Percentiles rank a stretch among this genome's conserved stretches.
Conservation (phyloP, 2,113 vertebrate species). For the Aspidoscelis tigris region DNA sequence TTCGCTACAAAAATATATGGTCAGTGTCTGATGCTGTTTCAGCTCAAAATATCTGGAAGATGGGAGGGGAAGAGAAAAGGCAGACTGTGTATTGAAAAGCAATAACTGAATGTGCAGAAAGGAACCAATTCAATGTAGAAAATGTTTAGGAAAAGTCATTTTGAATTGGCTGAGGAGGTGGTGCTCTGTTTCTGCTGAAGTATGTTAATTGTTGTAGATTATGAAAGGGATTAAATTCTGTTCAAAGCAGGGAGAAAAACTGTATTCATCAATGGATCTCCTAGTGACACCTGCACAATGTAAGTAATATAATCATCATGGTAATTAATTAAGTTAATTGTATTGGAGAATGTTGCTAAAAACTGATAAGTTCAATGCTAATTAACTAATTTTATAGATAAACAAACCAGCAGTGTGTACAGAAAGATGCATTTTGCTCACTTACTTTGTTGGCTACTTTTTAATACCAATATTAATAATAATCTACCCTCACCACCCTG, state of each 20-base stretch:
- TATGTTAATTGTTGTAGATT: slow-evolving; percentile 36
- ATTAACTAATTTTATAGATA: slow-evolving; percentile 68
- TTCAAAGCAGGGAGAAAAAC: slow-evolving; percentile 38
- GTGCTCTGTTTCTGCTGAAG: slow-evolving; percentile 29
- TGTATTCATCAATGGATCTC: slow-evolving; percentile 46
- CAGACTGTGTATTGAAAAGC: rapidly evolving
- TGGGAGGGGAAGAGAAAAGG: neutral
- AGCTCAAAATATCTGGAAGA: neutral
- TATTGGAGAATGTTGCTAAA: slow-evolving; percentile 62
- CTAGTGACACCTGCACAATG: slow-evolving; percentile 43
- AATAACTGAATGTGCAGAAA: slow-evolving; percentile 11
- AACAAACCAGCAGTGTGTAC: slow-evolving; percentile 66
- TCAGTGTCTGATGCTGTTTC: slow-evolving; percentile 2
- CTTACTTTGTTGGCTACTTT: slow-evolving; percentile 57
- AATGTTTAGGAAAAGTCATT: neutral
- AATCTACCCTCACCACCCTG: too few relatives aligned
- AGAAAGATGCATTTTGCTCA: slow-evolving; percentile 62
- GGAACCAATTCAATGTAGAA: neutral
- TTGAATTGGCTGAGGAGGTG: neutral
- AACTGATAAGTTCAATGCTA: slow-evolving; percentile 65
- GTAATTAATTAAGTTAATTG: slow-evolving; percentile 72
- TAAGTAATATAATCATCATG: slow-evolving; percentile 63
- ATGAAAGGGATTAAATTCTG: slow-evolving; percentile 39
- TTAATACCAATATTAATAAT: neutral
- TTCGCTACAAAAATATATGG: slow-evolving; percentile 22